Base-by-base conservation (phyloP, 2,888 invertebrate species). In the Clusia tigrina region DNA sequence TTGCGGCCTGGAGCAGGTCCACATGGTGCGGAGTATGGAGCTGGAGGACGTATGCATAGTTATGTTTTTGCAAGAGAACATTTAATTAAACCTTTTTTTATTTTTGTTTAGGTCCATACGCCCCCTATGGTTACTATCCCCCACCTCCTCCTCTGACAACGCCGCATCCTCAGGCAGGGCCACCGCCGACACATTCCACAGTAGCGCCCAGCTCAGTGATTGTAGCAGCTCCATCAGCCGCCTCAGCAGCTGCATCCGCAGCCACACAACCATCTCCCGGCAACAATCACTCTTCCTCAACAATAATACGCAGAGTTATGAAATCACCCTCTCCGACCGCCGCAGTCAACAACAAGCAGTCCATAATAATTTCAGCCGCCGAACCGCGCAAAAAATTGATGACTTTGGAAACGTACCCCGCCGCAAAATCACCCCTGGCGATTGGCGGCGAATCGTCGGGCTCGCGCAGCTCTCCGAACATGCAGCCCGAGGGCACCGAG, bases 111-210 rank as follows among this genome's bases (percentile, higher is more conserved):
- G 61, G 61, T 51, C 12, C 64, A n/a, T 72, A 70, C 63, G 48
- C 68, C 9, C 75, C 78, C 37, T 81, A 81, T 66, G 79, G 80
- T 18, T 81, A 81, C 26, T 81, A 82, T 70, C 81, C 82, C 58
- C 78, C 80, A 58, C 79, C 80, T 5, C 79, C 79, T 10, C 77
- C 79, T 56, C 58, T 81, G 17, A 74, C 74, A 23, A 73, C 79
- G 17, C 72, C 78, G 24, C 74, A 77, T 6, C 67, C 75, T 20
- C 62, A 18, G 17, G 58, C 63, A n/a, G 53, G 60, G 37, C 62
- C 70, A 22, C 64, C 58, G 24, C 57, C 67, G 38, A 76, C 79
- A 2, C 67, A 80, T 53, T 71, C 79, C 62, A 56, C 69, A 66
- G 26, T 69, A 23, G 71, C 78, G 42, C 72, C 77, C 23, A 74